These are phyloP conservation scores for Rhodophaea formosa DNA, from an alignment of 2,888 invertebrate genomes.

Conservation along the genomic window DNA sequence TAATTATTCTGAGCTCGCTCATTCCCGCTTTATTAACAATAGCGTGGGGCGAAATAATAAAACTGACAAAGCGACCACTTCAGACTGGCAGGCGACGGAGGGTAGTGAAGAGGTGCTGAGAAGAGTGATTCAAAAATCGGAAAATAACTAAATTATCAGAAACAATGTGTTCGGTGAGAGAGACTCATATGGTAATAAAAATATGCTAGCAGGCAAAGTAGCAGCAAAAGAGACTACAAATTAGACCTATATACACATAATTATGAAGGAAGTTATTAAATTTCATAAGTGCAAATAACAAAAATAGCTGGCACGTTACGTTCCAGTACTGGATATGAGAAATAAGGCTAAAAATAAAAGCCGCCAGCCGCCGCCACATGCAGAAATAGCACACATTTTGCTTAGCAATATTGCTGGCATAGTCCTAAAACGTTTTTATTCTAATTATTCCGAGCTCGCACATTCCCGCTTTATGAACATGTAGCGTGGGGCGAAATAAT, in stretches of 20 bases:
- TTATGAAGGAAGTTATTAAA: too few species aligned
- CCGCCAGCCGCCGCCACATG: background rate
- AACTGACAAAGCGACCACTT: slow-evolving; percentile 48
- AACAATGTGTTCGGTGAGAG: too few species aligned
- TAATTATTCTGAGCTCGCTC: slow-evolving; percentile 45
- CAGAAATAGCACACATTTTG: slow-evolving; percentile 7
- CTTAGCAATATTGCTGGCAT: slow-evolving; percentile 25
- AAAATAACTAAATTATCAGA: too few species aligned
- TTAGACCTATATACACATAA: too few species aligned
- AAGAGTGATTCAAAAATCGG: too few species aligned
- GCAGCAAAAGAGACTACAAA: too few species aligned
- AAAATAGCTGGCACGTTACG: too few species aligned
- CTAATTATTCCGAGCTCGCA: slow-evolving; percentile 45
- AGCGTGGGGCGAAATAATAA: slow-evolving; percentile 46
- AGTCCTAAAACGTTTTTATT: slow-evolving; percentile 29
- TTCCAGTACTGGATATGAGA: background rate
- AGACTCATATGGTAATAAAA: too few species aligned
- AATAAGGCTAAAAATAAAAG: background rate
- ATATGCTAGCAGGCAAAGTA: too few species aligned
- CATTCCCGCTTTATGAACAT: slow-evolving; percentile 48
- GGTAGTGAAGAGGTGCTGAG: slow-evolving; percentile 21
- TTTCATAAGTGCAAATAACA: too few species aligned
- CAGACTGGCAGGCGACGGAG: slow-evolving; percentile 33
- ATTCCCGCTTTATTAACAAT: slow-evolving; percentile 49
- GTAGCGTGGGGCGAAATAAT: slow-evolving; percentile 45